Evolutionary conservation across 2,888 invertebrate species (phyloP).

Genomic region (Apotomis betuletana): DNA sequence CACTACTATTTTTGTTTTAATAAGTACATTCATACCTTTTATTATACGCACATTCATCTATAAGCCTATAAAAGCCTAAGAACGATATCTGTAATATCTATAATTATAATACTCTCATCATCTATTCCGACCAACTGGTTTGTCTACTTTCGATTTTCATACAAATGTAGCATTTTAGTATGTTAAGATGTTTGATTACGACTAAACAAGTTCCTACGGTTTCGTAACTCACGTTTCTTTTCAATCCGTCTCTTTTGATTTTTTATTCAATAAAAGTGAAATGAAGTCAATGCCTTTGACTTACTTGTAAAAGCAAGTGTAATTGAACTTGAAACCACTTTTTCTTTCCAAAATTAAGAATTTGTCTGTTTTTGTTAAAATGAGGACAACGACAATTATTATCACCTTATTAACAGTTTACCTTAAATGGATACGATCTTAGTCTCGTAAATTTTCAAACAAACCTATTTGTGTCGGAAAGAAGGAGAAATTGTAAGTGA

Average conservation of each 20-base stretch:
- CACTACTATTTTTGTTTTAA: neutral
- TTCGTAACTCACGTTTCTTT: slow-evolving; percentile 38
- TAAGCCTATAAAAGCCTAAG: neutral
- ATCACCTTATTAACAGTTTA: no score
- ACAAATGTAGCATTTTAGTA: slow-evolving; percentile 37
- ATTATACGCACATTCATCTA: neutral
- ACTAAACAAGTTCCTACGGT: slow-evolving; percentile 30
- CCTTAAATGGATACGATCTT: no score
- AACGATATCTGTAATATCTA: slow-evolving; percentile 21
- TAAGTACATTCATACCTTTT: neutral
- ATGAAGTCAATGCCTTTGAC: slow-evolving; percentile 22
- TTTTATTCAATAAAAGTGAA: slow-evolving; percentile 36
- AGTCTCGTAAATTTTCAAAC: no score
- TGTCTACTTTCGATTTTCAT: slow-evolving; percentile 42
- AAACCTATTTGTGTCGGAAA: no score
- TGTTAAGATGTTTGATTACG: slow-evolving; percentile 38
- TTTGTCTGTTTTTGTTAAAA: slow-evolving; percentile 20
- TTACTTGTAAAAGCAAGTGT: slow-evolving; percentile 27
- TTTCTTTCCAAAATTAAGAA: slow-evolving; percentile 18
- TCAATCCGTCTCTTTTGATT: slow-evolving; percentile 23
- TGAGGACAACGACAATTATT: neutral
- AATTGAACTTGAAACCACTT: slow-evolving; percentile 35
- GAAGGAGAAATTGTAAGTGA: no score
- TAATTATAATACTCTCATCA: slow-evolving; percentile 27
- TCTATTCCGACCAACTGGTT: slow-evolving; percentile 27